phyloP scores from a whole-genome alignment of 1,140 invertebrate genomes.

The Matsumurasca onukii region DNA sequence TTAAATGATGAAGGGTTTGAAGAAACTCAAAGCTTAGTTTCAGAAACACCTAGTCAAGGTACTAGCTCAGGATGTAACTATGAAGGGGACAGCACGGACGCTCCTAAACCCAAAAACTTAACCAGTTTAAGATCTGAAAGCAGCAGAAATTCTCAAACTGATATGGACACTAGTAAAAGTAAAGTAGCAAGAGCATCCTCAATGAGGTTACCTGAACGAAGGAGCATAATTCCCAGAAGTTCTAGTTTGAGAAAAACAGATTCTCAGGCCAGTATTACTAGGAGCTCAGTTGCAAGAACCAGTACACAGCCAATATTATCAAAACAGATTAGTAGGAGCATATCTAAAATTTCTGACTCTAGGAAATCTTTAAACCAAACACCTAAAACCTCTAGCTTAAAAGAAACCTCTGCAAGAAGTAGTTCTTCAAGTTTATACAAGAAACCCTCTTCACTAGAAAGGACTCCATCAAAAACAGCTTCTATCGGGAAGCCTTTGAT shows the following conservation, averaged over 20 bases:
- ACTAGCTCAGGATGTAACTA: constrained; percentile 71
- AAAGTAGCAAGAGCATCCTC: constrained; percentile 41
- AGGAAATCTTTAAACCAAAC: constrained; percentile 13
- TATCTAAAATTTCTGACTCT: constrained; percentile 3
- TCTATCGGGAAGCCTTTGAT: background rate
- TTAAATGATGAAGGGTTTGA: constrained; percentile 88
- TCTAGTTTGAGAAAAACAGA: constrained; percentile 48
- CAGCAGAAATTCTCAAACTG: constrained; percentile 43
- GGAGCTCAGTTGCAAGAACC: constrained; percentile 24
- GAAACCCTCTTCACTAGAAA: constrained; percentile 20
- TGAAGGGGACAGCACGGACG: constrained; percentile 59
- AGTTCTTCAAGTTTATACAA: constrained; percentile 3
- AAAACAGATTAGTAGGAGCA: constrained; percentile 9
- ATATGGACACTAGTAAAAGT: constrained; percentile 37
- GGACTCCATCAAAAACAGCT: constrained; percentile 16
- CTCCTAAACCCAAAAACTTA: constrained; percentile 37
- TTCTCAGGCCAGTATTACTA: constrained; percentile 39
- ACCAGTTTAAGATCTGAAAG: constrained; percentile 42
- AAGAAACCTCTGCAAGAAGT: constrained; percentile 36
- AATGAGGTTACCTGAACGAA: constrained; percentile 44
- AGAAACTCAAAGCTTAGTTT: constrained; percentile 82
- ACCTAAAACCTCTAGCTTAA: constrained; percentile 46
- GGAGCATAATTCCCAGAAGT: constrained; percentile 44
- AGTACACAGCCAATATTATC: background rate
- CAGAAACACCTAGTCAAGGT: constrained; percentile 78